Evolutionary conservation across 2,888 invertebrate species (phyloP), one percentile per base, ranked within the genome.

Genomic region (Halictus quadricinctus): DNA sequence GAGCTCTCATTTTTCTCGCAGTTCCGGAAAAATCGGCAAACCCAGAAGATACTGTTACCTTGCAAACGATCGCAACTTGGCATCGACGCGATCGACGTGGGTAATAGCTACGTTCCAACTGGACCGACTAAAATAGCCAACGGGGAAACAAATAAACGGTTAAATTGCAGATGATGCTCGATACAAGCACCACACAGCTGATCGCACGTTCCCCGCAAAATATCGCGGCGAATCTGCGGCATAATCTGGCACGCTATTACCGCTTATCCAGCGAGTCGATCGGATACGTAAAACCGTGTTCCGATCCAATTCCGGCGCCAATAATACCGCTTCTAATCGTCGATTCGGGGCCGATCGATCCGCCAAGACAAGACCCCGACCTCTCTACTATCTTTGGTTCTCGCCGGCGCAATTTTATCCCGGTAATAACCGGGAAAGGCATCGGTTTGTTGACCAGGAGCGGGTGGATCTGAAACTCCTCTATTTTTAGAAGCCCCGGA

Each of bases 271-370:
- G 15, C 36, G 21, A 69, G 76, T 66, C 29, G n/a, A 70, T 74
- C 73, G 1, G 41, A 41, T 74, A 73, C 81, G 76, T 81, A 77
- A 77, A 81, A 83, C 81, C 81, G 72, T 50, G 83, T 80, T 54
- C 81, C 69, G 50, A 70, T 74, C 73, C 21, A 69, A 81, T 81
- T 50, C 83, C 50, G 48, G 29, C 18, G 48, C 29, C 76, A 43
- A 73, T 77, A 83, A 81, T 76, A 50, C 15, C 75, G 12, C 54
- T 70, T 70, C 69, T 84, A 84, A 82, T 82, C 74, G 77, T 54
- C 78, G 82, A 84, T 84, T 82, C 74, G 82, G 78, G 82, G 82
- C 78, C 74, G 58, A 84, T 84, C 84, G 82, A 84, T 84, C 72
- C 72, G 13, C 64, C 46, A 66, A 41, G 58, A 72, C 74, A 36